A percentile compares a stretch with the other conserved stretches of the same genome.
phyloP scores from a whole-genome alignment of 2,113 vertebrate species.

The Calyptommatus sinebrachiatus region DNA sequence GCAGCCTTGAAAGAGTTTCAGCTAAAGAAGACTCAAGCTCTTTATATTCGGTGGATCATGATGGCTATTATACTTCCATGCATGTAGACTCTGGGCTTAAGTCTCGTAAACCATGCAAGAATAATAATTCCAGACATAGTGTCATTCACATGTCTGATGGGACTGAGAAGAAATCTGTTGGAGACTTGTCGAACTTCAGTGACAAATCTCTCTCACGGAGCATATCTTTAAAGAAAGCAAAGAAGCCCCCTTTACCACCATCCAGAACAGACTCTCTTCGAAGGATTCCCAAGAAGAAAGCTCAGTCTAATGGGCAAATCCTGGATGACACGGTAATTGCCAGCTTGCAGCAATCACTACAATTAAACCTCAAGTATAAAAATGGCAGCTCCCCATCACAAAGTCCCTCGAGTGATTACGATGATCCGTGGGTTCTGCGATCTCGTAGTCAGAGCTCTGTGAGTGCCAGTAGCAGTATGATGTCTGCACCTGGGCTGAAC shows the following conservation, averaged over 20 bases:
- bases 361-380: slow-evolving; percentile 81
- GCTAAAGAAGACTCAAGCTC: slow-evolving; percentile 82
- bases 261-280: slow-evolving; percentile 91
- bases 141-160: slow-evolving; percentile 83
- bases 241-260: slow-evolving; percentile 90
- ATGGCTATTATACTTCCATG: slow-evolving; percentile 82
- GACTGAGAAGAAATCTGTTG: slow-evolving; percentile 71
- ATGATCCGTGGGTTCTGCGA: slow-evolving; percentile 90
- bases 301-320: slow-evolving; percentile 70
- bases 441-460: slow-evolving; percentile 90
- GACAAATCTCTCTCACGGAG: slow-evolving; percentile 84
- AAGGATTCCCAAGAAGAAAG: slow-evolving; percentile 79
- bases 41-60: slow-evolving; percentile 83
- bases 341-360: slow-evolving; percentile 89
- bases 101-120: slow-evolving; percentile 65
- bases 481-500: slow-evolving; percentile 78
- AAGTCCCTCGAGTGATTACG: slow-evolving; percentile 91
- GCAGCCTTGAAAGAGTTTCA: slow-evolving; percentile 81
- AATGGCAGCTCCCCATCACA: slow-evolving; percentile 86
- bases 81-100: slow-evolving; percentile 77
- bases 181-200: slow-evolving; percentile 70
- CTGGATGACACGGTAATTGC: slow-evolving; percentile 91
- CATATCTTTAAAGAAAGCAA: slow-evolving; percentile 91
- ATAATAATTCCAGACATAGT: slow-evolving; percentile 75
- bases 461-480: slow-evolving; percentile 83